Evolutionary conservation across 2,113 vertebrate genomes (phyloP).

Genomic region (Pachycephala philippinensis): DNA sequence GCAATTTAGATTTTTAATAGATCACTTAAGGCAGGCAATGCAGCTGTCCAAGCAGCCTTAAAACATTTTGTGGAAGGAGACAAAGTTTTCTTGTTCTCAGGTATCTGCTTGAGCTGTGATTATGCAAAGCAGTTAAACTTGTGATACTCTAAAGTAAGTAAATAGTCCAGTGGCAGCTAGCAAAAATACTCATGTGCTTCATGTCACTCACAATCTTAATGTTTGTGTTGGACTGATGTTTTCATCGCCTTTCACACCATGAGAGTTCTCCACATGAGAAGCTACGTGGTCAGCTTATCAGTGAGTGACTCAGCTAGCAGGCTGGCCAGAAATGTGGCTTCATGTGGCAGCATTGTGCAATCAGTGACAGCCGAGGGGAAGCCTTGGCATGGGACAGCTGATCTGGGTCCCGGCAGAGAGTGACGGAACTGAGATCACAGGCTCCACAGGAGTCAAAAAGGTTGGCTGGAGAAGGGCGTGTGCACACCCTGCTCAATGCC

Average conservation of each 20-base stretch:
- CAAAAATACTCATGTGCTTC: background rate
- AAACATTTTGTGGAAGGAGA: background rate
- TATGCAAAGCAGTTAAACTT: background rate
- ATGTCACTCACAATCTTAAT: background rate
- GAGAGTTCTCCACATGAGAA: background rate
- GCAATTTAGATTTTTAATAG: background rate
- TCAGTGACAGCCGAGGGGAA: background rate
- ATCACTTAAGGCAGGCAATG: background rate
- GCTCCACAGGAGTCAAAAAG: background rate
- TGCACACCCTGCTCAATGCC: rapidly evolving
- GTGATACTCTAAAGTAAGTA: background rate
- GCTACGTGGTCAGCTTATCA: background rate
- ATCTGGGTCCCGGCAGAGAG: background rate
- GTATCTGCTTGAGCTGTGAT: background rate
- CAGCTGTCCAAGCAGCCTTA: slow-evolving; percentile 13
- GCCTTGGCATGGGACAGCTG: background rate
- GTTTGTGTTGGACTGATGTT: slow-evolving; percentile 17
- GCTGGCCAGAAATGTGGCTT: background rate
- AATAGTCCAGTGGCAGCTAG: background rate
- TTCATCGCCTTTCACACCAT: background rate
- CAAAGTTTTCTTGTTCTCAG: slow-evolving; percentile 19
- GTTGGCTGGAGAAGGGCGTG: background rate
- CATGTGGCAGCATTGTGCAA: background rate
- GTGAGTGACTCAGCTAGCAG: background rate
- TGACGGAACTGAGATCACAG: background rate